These are phyloP conservation scores for Chionoecetes opilio DNA, from an alignment of 1,140 invertebrate genomes.

Conservation along the genomic window DNA sequence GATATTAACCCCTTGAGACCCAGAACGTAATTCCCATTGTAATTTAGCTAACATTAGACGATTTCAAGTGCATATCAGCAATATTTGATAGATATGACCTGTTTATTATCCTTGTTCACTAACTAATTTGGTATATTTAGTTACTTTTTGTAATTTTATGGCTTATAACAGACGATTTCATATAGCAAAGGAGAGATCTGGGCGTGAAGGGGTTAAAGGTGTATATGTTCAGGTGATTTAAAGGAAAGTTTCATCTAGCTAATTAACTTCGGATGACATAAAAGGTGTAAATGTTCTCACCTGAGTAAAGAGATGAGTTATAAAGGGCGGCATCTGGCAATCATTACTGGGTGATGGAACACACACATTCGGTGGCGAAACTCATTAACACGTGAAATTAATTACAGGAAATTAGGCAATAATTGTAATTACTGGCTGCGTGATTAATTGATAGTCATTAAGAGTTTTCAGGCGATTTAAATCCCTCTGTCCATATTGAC, in stretches of 20 bases:
- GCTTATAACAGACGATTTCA: no score
- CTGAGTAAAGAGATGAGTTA: neutral
- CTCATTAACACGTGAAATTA: conserved; percentile 54
- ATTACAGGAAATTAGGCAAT: conserved; percentile 58
- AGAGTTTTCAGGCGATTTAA: conserved; percentile 43
- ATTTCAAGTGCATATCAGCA: no score
- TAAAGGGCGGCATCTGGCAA: neutral
- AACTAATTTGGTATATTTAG: no score
- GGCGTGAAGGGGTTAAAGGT: no score
- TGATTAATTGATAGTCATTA: conserved; percentile 64
- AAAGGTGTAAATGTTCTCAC: neutral
- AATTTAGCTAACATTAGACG: no score
- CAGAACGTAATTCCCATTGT: no score
- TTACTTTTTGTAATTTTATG: no score
- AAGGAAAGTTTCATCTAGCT: neutral
- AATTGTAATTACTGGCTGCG: conserved; percentile 60
- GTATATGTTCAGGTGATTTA: no score
- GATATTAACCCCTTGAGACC: no score
- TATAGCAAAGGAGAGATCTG: no score
- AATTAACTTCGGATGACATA: neutral
- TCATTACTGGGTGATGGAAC: conserved; percentile 45
- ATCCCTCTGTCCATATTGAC: conserved; percentile 23
- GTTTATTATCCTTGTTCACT: no score
- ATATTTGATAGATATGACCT: no score
- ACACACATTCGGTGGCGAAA: conserved; percentile 37